phyloP scores from a whole-genome alignment of 2,797 vertebrate genomes.

The Typhlichthys eigenmanni region DNA sequence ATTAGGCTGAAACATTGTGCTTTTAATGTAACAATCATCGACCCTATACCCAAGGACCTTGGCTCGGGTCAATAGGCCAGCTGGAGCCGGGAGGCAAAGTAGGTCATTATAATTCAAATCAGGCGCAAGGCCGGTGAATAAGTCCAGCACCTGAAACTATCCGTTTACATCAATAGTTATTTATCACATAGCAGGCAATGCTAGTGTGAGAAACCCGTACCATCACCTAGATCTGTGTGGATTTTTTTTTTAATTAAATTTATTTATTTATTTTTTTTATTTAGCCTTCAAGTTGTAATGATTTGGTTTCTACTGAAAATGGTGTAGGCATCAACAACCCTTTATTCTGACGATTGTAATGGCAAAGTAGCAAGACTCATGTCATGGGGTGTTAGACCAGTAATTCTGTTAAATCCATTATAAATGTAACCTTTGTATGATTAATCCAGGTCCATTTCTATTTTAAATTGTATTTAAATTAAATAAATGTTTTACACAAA shows the following conservation, averaged over 20 bases:
- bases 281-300: neutral
- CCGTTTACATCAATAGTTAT: neutral
- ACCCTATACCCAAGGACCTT: conserved; percentile 17
- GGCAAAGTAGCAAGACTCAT: too few relatives aligned
- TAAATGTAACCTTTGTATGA: neutral
- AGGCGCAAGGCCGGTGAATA: conserved; percentile 19
- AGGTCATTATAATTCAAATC: conserved; percentile 49
- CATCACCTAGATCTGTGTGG: too few relatives aligned
- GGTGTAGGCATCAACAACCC: too few relatives aligned
- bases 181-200: too few relatives aligned
- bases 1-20: conserved; percentile 46
- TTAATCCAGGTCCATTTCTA: neutral
- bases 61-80: conserved; percentile 33
- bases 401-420: too few relatives aligned
- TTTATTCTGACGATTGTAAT: too few relatives aligned
- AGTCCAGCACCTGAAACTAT: neutral
- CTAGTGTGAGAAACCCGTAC: too few relatives aligned
- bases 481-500: neutral
- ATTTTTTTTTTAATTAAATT: too few relatives aligned
- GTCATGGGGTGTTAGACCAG: too few relatives aligned
- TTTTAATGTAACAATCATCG: conserved; percentile 61
- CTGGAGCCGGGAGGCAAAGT: conserved; percentile 36
- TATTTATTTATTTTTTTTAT: too few relatives aligned
- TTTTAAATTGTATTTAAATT: too few relatives aligned
- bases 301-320: neutral